Evolutionary conservation across 2,113 vertebrate genomes (phyloP).

Genomic region (Dendrocopos noguchii): DNA sequence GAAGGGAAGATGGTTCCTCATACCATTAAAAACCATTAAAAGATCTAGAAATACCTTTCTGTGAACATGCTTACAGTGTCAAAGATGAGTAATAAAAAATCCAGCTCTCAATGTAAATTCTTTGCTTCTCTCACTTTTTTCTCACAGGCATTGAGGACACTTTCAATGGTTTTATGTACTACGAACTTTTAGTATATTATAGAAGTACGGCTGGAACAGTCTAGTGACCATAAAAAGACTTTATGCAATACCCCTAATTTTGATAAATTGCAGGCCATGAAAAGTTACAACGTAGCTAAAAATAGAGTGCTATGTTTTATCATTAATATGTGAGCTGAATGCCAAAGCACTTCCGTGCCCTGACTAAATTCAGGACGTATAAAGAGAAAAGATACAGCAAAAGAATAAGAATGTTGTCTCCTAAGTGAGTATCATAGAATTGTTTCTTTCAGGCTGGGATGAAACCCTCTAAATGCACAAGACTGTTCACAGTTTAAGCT

Average conservation of each 20-base stretch:
- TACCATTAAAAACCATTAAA: neutral
- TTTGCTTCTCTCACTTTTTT: neutral
- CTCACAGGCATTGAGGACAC: neutral
- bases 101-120: neutral
- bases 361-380: neutral
- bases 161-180: constrained; percentile 18
- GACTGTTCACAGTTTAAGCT: neutral
- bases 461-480: neutral
- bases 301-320: neutral
- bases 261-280: constrained; percentile 34
- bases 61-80: neutral
- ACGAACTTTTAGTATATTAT: constrained; percentile 19
- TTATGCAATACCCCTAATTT: constrained; percentile 5
- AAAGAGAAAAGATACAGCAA: neutral
- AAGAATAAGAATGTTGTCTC: neutral
- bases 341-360: neutral
- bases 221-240: neutral
- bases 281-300: constrained; percentile 8
- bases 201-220: constrained; percentile 23
- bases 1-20: neutral
- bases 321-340: neutral
- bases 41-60: neutral
- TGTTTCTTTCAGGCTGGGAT: neutral
- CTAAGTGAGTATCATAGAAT: neutral
- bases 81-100: neutral